phyloP scores from a whole-genome alignment of 2,113 vertebrate species.

The Erythrocercus mccallii region DNA sequence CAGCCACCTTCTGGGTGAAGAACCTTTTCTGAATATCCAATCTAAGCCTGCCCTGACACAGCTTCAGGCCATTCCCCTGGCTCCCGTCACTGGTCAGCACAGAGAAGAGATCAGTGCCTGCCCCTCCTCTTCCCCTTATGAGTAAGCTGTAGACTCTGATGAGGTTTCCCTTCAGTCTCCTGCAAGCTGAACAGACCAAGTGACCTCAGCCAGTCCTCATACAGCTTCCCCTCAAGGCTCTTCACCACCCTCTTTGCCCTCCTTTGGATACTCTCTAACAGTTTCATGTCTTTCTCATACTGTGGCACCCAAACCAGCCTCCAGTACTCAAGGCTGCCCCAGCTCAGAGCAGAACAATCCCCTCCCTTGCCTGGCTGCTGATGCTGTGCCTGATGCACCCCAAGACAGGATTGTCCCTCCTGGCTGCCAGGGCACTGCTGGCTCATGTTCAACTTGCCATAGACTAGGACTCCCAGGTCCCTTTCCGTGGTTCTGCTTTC shows the following conservation, averaged over 20 bases:
- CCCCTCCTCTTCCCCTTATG: accelerated
- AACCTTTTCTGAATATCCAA: not conserved
- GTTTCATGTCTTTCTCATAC: accelerated
- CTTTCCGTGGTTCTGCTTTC: not conserved
- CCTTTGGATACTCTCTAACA: not conserved
- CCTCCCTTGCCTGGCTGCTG: accelerated
- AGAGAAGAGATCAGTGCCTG: not conserved
- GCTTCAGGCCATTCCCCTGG: accelerated
- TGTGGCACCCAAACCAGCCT: accelerated
- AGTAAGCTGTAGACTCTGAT: not conserved
- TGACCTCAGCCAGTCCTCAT: accelerated
- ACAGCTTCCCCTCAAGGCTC: accelerated
- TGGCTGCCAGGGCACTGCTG: not conserved
- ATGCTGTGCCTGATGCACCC: not conserved
- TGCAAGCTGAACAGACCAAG: not conserved
- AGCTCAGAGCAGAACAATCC: not conserved
- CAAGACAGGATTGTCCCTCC: not conserved
- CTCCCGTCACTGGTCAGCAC: not conserved
- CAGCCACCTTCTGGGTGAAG: accelerated
- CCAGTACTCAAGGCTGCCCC: accelerated
- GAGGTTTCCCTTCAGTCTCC: not conserved
- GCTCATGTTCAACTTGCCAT: accelerated
- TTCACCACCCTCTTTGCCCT: not conserved
- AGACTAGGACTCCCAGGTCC: accelerated
- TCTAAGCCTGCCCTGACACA: not conserved